Percentiles rank a stretch among this genome's conserved stretches.
Conservation (phyloP, 2,797 vertebrate species). For the Helicolenus hilgendorfi region DNA sequence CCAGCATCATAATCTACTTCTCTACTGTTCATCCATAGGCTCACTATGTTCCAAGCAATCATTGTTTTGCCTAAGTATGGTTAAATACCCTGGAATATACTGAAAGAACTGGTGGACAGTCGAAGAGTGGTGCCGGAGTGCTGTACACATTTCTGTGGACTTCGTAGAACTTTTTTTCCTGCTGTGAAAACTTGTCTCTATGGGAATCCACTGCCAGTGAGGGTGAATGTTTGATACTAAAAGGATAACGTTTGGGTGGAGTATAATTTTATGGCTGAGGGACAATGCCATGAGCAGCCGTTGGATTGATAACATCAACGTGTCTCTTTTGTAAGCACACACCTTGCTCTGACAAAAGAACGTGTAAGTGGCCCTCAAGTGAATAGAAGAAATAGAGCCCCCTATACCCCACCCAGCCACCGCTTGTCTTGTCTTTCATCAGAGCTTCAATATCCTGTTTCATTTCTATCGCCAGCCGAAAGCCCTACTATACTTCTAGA, state of each 20-base stretch:
- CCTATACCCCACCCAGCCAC: slow-evolving; percentile 36
- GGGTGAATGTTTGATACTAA: background rate
- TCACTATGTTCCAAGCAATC: background rate
- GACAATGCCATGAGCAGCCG: slow-evolving; percentile 45
- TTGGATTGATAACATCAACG: slow-evolving; percentile 66
- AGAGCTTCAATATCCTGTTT: slow-evolving; percentile 74
- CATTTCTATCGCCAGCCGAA: slow-evolving; percentile 43
- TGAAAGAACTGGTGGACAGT: background rate
- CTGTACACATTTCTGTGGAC: background rate
- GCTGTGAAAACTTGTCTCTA: background rate
- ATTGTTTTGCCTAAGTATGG: background rate
- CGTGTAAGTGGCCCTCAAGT: slow-evolving; percentile 61
- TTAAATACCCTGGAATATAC: background rate
- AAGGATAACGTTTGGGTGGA: background rate
- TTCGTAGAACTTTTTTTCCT: background rate
- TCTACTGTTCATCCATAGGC: background rate
- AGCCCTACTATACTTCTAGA: slow-evolving; percentile 29
- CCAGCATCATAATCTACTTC: background rate
- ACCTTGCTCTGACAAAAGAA: slow-evolving; percentile 68
- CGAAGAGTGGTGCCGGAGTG: background rate
- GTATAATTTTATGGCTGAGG: background rate
- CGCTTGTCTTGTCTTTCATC: slow-evolving; percentile 65
- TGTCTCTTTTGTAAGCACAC: slow-evolving; percentile 58
- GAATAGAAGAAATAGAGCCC: slow-evolving; percentile 65
- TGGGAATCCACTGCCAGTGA: background rate